phyloP scores from a whole-genome alignment of 2,113 vertebrate species.

The Pitta sordida region DNA sequence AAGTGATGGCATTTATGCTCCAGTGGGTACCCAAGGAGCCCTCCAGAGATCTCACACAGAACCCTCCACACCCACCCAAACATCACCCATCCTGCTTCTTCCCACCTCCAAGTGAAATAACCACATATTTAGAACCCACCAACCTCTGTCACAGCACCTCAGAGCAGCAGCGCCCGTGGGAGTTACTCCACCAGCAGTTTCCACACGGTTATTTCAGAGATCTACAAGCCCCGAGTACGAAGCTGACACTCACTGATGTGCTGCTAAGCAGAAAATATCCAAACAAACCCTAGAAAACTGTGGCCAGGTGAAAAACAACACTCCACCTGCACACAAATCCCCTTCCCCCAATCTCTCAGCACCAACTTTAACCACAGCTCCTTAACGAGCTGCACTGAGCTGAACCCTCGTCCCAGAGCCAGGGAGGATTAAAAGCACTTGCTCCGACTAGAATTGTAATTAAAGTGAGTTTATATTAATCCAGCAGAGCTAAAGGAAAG shows the following conservation, averaged over 20 bases:
- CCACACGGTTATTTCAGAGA: rapidly evolving
- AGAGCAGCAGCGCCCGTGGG: rapidly evolving
- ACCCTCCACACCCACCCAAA: neutral
- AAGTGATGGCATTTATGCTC: neutral
- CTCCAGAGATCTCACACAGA: rapidly evolving
- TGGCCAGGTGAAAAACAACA: too few species aligned
- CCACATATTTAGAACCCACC: rapidly evolving
- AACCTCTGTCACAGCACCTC: rapidly evolving
- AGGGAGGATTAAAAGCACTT: conserved; percentile 47
- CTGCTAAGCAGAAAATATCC: neutral
- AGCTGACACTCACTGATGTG: rapidly evolving
- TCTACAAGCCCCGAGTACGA: rapidly evolving
- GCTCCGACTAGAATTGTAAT: conserved; percentile 53
- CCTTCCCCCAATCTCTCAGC: neutral
- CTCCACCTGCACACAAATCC: neutral
- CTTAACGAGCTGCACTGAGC: neutral
- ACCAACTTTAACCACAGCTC: neutral
- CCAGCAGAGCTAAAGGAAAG: conserved; percentile 60
- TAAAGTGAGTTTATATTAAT: conserved; percentile 71
- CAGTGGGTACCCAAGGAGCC: neutral
- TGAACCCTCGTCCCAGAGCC: neutral
- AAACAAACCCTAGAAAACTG: neutral
- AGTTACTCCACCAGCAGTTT: rapidly evolving
- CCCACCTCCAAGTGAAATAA: neutral
- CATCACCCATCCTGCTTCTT: rapidly evolving